Base-by-base conservation (phyloP, 2,888 invertebrate species). In the Synergus laeviventris region DNA sequence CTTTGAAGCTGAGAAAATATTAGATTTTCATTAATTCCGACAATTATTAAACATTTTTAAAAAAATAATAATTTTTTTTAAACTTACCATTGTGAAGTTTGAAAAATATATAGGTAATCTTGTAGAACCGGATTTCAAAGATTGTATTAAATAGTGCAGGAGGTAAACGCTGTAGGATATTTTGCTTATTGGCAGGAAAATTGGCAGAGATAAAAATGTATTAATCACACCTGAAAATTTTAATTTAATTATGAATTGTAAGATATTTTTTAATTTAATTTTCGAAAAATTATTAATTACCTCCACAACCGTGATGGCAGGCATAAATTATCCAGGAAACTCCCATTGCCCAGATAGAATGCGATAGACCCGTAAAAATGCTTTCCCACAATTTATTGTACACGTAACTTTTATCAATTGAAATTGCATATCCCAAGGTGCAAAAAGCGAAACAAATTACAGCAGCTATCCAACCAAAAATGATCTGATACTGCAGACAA, bases 261-360 rank as follows among this genome's bases (percentile, higher is more conserved):
- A 49, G 3, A 0, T 11, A 31, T 5, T 42, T 66, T 18, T 66
- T 18, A 2, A 73, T 8, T 5, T 1, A 5, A 12, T 18, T 4
- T 45, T 7, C 7, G 5, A 1, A 7, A n/a, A 21, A 11, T 56
- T 56, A 31, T 56, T 5, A n/a, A 36, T 54, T 24, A 39, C 56
- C 92, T 86, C 92, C 93, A 83, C 91, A 89, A 39, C 92, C 92
- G 66, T 91, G 88, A 24, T 89, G 87, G 81, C 92, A 92, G 59
- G 92, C 91, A 84, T 92, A 92, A 70, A 93, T 91, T 8, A 93
- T 89, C 93, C 93, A 93, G 54, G 88, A 88, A 12, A 93, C 81
- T 4, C 91, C 91, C 4, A 91, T 74, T 1, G 91, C 89, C 93
- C 93, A 93, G 14, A 90, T 87, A 16, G 91, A 90, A 78, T 92